Percentiles rank a stretch among this genome's conserved stretches.
Evolutionary conservation across 2,113 vertebrate genomes (phyloP).

Genomic region (Cyanoramphus novaezelandiae): DNA sequence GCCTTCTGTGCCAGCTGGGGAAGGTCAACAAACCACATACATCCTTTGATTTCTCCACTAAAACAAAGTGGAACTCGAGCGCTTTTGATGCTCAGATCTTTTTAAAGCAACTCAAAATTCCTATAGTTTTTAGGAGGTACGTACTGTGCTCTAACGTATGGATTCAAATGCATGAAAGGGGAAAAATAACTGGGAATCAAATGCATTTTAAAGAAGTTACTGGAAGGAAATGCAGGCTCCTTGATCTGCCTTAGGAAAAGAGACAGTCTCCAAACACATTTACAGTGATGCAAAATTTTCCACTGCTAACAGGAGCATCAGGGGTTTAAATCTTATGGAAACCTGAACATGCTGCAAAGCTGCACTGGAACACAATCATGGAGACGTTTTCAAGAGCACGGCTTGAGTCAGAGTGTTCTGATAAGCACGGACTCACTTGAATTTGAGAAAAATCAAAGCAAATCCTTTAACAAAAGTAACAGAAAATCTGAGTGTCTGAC

Average conservation of each 20-base stretch:
- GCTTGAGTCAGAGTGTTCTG: fast-evolving
- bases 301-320: neutral
- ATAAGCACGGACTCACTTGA: neutral
- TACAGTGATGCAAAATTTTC: neutral
- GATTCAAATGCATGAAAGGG: neutral
- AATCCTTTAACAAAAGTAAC: neutral
- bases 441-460: neutral
- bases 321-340: neutral
- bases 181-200: neutral
- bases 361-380: fast-evolving
- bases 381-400: neutral
- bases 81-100: neutral
- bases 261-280: neutral
- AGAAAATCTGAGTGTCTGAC: neutral
- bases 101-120: neutral
- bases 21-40: neutral
- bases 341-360: neutral
- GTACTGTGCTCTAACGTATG: neutral
- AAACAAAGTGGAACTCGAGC: neutral
- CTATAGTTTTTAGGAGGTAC: fast-evolving
- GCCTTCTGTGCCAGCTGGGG: neutral
- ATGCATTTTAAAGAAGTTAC: neutral
- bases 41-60: neutral
- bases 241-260: neutral
- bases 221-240: neutral